phyloP scores from a whole-genome alignment of 2,797 vertebrate species.

The Microctenopoma lineatum region DNA sequence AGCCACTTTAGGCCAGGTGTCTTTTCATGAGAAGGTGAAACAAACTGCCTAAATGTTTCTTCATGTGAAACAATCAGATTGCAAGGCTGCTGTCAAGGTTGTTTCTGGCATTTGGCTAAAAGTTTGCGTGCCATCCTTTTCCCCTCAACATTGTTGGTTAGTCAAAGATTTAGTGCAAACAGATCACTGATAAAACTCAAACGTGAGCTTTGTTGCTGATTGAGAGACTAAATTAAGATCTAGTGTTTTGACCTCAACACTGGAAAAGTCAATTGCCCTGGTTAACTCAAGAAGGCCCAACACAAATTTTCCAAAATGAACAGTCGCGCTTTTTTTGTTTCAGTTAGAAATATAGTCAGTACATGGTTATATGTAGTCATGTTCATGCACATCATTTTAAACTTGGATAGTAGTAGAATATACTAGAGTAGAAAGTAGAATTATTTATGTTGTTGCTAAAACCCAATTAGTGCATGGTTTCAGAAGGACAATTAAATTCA shows the following conservation, averaged over 20 bases:
- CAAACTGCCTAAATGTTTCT: conserved; percentile 99
- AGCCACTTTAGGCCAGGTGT: conserved; percentile 88
- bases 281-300: conserved; percentile 3
- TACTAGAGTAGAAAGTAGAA: too few relatives aligned
- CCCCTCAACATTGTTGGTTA: conserved; percentile 47
- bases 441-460: not conserved
- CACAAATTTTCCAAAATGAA: not conserved
- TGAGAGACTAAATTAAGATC: conserved; percentile 16
- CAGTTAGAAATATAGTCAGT: not conserved
- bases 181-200: conserved; percentile 6
- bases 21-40: conserved; percentile 99
- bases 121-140: conserved; percentile 90
- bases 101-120: conserved; percentile 97
- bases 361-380: not conserved
- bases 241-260: conserved; percentile 14
- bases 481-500: not conserved
- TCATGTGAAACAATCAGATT: conserved; percentile 96
- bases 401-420: too few relatives aligned
- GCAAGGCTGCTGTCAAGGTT: conserved; percentile 98
- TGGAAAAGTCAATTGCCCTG: conserved; percentile 47
- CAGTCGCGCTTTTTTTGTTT: too few relatives aligned
- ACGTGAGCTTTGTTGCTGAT: not conserved
- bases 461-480: conserved; percentile 3
- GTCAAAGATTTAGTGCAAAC: conserved; percentile 5
- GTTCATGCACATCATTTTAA: not conserved